phyloP scores from a whole-genome alignment of 2,113 vertebrate genomes.

The Notothenia rossii region DNA sequence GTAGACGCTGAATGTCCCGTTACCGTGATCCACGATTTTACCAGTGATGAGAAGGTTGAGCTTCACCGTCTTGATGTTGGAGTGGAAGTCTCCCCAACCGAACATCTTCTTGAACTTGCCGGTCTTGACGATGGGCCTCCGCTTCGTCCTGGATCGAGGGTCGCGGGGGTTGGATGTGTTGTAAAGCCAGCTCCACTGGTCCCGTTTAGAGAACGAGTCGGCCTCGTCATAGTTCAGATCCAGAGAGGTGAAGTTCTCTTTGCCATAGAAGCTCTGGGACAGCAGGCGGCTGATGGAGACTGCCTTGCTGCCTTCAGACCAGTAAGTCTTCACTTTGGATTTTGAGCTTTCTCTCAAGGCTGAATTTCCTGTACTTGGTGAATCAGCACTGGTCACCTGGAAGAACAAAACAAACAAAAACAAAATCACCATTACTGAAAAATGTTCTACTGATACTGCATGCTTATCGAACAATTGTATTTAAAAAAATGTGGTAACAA shows the following conservation, averaged over 20 bases:
- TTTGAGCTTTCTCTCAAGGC: conserved; percentile 89
- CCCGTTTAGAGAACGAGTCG: conserved; percentile 91
- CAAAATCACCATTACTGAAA: neutral
- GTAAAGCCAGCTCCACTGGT: conserved; percentile 94
- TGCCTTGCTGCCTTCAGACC: conserved; percentile 91
- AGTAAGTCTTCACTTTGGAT: conserved; percentile 91
- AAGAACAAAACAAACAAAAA: conserved; percentile 25
- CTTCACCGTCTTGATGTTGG: conserved; percentile 97
- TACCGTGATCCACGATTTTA: conserved; percentile 98
- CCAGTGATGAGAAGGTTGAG: conserved; percentile 97
- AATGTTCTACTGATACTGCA: neutral
- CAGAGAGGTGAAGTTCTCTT: conserved; percentile 91
- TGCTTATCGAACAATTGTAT: too few species aligned
- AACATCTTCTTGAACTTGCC: conserved; percentile 99
- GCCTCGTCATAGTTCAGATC: conserved; percentile 90
- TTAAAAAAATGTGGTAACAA: too few species aligned
- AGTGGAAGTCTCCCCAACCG: conserved; percentile 99
- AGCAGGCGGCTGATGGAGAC: conserved; percentile 93
- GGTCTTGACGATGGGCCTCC: conserved; percentile 94
- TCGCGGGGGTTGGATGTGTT: conserved; percentile 90
- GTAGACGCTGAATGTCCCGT: conserved; percentile 98
- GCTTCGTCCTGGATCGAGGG: conserved; percentile 89
- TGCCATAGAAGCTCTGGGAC: conserved; percentile 90
- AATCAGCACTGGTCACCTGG: conserved; percentile 83
- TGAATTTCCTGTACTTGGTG: conserved; percentile 85